Percentiles rank a stretch among this genome's conserved stretches.
Conservation (phyloP, 2,797 vertebrate species). For the Xiphorhynchus erythropygius region DNA sequence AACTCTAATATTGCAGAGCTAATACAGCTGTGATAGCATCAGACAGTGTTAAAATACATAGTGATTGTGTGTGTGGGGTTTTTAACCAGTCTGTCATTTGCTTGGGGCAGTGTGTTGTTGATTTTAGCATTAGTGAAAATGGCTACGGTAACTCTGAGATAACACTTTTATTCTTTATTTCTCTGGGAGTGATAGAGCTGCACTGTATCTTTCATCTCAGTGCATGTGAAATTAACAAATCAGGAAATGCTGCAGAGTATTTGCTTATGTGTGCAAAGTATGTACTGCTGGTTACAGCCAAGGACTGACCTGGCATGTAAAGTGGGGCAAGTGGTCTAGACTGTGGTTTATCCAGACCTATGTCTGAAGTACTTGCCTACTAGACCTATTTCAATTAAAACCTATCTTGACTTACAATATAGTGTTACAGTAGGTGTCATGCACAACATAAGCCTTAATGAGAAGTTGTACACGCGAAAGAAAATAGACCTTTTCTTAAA, state of each 20-base stretch:
- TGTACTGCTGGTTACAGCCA: neutral
- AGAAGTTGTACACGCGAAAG: neutral
- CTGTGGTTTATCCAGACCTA: neutral
- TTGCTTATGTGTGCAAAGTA: conserved; percentile 29
- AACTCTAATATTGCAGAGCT: conserved; percentile 21
- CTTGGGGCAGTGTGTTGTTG: neutral
- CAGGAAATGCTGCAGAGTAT: neutral
- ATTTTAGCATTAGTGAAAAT: conserved; percentile 44
- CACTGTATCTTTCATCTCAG: neutral
- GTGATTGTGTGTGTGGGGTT: neutral
- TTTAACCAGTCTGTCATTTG: conserved; percentile 12
- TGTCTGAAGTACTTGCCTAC: neutral
- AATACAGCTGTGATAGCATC: conserved; percentile 12
- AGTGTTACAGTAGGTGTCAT: neutral
- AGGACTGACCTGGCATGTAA: neutral
- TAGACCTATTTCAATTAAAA: neutral
- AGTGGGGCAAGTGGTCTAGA: neutral
- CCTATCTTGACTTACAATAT: neutral
- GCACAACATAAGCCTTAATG: neutral
- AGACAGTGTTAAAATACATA: conserved; percentile 8
- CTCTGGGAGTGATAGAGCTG: neutral
- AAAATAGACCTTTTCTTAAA: neutral
- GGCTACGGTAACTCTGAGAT: neutral
- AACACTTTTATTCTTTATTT: neutral
- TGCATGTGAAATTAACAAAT: neutral